A percentile compares a stretch with the other conserved stretches of the same genome.
phyloP scores from a whole-genome alignment of 2,113 vertebrate species.

The Dunckerocampus dactyliophorus region DNA sequence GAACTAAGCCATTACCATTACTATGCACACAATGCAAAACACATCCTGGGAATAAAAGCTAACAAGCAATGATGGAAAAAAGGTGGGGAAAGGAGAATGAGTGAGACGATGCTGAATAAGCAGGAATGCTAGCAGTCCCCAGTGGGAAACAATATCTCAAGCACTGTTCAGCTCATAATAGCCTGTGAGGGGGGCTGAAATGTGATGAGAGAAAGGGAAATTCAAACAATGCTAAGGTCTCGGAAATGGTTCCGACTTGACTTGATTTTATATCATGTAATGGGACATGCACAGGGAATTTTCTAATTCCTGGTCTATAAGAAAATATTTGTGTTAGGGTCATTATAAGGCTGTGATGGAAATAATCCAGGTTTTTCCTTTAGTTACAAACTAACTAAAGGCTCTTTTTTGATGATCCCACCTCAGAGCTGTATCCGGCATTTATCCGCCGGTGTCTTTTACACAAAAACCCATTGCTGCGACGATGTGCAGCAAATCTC shows the following conservation, averaged over 20 bases:
- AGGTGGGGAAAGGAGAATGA: conserved; percentile 19
- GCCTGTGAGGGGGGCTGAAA: conserved; percentile 19
- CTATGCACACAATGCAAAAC: conserved; percentile 9
- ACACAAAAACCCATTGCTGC: too few species aligned
- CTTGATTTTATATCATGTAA: background rate
- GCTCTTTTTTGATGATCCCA: too few species aligned
- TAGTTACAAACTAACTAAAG: too few species aligned
- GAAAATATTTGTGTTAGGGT: background rate
- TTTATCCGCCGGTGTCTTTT: too few species aligned
- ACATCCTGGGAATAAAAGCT: conserved; percentile 26
- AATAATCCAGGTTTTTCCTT: too few species aligned
- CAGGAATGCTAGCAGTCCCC: conserved; percentile 30
- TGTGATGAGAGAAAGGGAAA: conserved; percentile 1
- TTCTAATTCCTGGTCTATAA: background rate
- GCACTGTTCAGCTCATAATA: conserved; percentile 36
- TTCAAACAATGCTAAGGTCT: conserved; percentile 10
- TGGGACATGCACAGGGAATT: background rate
- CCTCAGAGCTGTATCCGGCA: too few species aligned
- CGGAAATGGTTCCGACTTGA: conserved; percentile 7
- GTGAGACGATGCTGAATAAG: conserved; percentile 47
- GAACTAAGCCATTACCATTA: too few species aligned
- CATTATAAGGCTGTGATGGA: too few species aligned
- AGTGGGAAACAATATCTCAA: conserved; percentile 28
- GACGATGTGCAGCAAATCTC: too few species aligned
- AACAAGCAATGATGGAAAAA: conserved; percentile 28